Evolutionary conservation across 2,113 vertebrate genomes (phyloP).

Genomic region (Sardina pilchardus): DNA sequence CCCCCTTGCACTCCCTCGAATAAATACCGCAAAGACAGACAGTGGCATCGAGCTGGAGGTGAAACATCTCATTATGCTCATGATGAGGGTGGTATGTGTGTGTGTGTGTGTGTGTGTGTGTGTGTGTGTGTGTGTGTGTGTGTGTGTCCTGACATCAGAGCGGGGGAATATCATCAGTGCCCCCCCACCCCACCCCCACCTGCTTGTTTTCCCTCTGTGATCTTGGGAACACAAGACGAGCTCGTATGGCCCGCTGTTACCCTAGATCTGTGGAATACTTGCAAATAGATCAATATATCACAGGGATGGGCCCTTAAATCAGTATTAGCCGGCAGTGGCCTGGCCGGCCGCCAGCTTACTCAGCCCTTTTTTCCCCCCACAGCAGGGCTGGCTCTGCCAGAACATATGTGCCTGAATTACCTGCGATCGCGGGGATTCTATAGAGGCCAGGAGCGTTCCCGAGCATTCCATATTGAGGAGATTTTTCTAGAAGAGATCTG

Average conservation of each 20-base stretch:
- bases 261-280: constrained; percentile 42
- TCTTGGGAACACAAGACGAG: constrained; percentile 31
- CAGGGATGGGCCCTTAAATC: constrained; percentile 37
- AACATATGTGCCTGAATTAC: constrained; percentile 12
- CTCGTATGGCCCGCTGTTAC: constrained; percentile 38
- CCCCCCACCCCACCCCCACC: not conserved
- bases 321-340: constrained; percentile 16
- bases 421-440: not conserved
- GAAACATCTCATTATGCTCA: constrained; percentile 22
- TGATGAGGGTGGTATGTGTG: constrained; percentile 29
- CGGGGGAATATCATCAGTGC: constrained; percentile 28
- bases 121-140: constrained; percentile 45
- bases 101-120: constrained; percentile 41
- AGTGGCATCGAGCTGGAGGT: not conserved
- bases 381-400: not conserved
- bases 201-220: not conserved
- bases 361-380: not conserved
- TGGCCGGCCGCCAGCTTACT: constrained; percentile 10
- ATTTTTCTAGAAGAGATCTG: not conserved
- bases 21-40: not conserved
- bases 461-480: not conserved
- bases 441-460: not conserved
- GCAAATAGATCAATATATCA: constrained; percentile 43
- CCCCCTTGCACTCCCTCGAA: not conserved
- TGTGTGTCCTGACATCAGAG: constrained; percentile 36